These are phyloP conservation scores for Acleris laterana DNA, from an alignment of 2,888 invertebrate species.

Conservation along the genomic window DNA sequence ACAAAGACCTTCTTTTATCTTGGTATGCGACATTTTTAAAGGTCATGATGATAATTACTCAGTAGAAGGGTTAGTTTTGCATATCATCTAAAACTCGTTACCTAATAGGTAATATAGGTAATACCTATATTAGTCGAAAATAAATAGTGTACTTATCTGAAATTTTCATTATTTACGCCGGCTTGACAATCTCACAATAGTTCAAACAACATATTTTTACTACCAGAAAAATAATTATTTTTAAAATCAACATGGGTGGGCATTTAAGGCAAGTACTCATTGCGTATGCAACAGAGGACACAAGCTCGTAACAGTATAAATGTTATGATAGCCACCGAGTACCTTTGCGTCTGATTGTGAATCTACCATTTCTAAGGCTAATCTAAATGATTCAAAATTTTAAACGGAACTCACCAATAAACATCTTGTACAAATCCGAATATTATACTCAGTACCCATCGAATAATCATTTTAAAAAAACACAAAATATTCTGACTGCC, in stretches of 20 bases:
- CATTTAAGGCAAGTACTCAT: conserved; percentile 7
- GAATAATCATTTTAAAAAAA: not conserved
- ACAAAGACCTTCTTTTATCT: conserved; percentile 20
- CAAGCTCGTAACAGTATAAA: conserved; percentile 6
- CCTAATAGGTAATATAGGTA: no score
- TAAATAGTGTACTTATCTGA: no score
- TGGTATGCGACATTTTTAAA: conserved; percentile 4
- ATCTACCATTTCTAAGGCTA: not conserved
- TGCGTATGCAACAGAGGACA: conserved; percentile 15
- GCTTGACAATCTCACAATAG: no score
- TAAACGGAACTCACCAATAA: not conserved
- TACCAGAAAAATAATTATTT: not conserved
- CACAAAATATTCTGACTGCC: not conserved
- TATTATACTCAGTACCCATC: no score
- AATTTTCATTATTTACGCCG: no score
- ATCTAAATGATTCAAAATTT: not conserved
- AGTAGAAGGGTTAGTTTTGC: conserved; percentile 3
- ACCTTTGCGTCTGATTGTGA: not conserved
- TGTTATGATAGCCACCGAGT: conserved; percentile 25
- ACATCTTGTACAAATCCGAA: no score
- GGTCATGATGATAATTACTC: not conserved
- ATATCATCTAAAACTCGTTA: not conserved
- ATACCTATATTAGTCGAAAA: no score
- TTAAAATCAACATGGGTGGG: conserved; percentile 24
- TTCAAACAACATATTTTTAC: not conserved